A percentile compares a stretch with the other conserved stretches of the same genome.
Conservation (phyloP, 2,888 invertebrate genomes). For the Endomychus coccineus region DNA sequence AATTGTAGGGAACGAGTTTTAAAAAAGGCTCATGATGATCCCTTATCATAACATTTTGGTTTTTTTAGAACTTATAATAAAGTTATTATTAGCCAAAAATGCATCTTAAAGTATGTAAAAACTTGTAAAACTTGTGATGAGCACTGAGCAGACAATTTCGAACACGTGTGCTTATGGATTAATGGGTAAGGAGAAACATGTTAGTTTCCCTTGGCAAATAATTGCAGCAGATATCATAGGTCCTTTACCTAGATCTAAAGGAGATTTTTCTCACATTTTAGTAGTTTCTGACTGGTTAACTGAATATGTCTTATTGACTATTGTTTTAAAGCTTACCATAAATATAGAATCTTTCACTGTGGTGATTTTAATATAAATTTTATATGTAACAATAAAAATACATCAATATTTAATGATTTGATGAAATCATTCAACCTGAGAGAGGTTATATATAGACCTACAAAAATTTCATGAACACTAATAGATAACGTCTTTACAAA, state of each 20-base stretch:
- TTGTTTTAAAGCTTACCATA: too few relatives aligned
- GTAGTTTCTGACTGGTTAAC: slow-evolving; percentile 15
- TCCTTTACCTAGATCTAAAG: slow-evolving; percentile 11
- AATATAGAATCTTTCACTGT: too few relatives aligned
- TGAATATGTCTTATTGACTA: slow-evolving; percentile 11
- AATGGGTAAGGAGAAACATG: slow-evolving; percentile 9
- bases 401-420: too few relatives aligned
- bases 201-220: slow-evolving; percentile 13
- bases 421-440: too few relatives aligned
- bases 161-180: slow-evolving; percentile 5
- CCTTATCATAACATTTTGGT: slow-evolving; percentile 5
- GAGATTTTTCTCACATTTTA: slow-evolving; percentile 8
- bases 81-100: slow-evolving; percentile 9
- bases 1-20: not conserved
- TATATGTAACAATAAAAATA: too few relatives aligned
- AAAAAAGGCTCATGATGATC: not conserved
- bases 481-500: too few relatives aligned
- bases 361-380: too few relatives aligned
- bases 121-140: not conserved
- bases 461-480: too few relatives aligned
- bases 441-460: too few relatives aligned
- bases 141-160: not conserved
- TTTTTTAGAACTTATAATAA: slow-evolving; percentile 7
- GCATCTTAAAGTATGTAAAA: slow-evolving; percentile 2
- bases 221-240: slow-evolving; percentile 16